A percentile compares a stretch with the other conserved stretches of the same genome.
Evolutionary conservation across 2,797 vertebrate genomes (phyloP).

Genomic region (Oreonectes daqikongensis): DNA sequence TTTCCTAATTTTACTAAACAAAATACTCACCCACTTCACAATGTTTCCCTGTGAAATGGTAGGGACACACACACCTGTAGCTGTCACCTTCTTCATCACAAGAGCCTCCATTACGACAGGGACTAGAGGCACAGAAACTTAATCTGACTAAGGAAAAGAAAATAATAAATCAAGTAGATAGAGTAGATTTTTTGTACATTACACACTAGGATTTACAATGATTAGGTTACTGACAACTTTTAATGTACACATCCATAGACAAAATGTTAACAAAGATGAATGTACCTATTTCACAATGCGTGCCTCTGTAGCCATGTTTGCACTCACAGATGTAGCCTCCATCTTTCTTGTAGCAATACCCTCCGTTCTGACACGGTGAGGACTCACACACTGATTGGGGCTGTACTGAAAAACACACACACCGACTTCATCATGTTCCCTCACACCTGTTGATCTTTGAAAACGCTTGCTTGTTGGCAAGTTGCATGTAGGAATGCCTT

Average conservation of each 20-base stretch:
- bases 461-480: too few species aligned
- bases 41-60: slow-evolving; percentile 93
- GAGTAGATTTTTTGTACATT: background rate
- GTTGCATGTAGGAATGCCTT: too few species aligned
- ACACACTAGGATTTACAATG: background rate
- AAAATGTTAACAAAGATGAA: slow-evolving; percentile 41
- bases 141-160: slow-evolving; percentile 83
- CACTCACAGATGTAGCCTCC: slow-evolving; percentile 91
- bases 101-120: slow-evolving; percentile 93
- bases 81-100: slow-evolving; percentile 86
- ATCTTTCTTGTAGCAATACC: slow-evolving; percentile 86
- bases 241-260: background rate
- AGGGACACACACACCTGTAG: slow-evolving; percentile 92
- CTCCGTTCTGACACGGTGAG: slow-evolving; percentile 93
- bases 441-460: too few species aligned
- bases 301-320: slow-evolving; percentile 86
- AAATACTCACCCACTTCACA: slow-evolving; percentile 91
- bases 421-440: slow-evolving; percentile 78
- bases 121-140: slow-evolving; percentile 86
- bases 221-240: background rate
- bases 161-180: slow-evolving; percentile 45
- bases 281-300: slow-evolving; percentile 92
- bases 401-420: slow-evolving; percentile 86
- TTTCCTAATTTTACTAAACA: background rate
- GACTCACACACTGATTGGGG: slow-evolving; percentile 93